phyloP scores from a whole-genome alignment of 2,797 vertebrate species.

The Garrulus glandarius region DNA sequence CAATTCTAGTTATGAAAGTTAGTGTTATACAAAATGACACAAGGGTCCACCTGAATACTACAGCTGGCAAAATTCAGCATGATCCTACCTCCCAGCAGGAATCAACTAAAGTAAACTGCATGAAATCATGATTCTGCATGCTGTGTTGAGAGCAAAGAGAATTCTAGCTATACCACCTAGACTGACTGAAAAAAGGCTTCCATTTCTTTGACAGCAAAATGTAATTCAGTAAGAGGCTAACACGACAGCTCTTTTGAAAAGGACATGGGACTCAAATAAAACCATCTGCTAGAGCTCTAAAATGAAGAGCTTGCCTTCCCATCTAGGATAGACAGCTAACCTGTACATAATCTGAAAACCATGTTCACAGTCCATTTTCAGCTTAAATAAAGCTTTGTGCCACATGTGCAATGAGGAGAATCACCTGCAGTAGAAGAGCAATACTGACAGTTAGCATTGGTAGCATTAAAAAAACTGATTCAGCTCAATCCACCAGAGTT shows the following conservation, averaged over 20 bases:
- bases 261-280: conserved; percentile 24
- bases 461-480: not conserved
- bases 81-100: not conserved
- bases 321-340: not conserved
- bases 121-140: conserved; percentile 2
- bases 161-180: not conserved
- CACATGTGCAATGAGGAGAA: not conserved
- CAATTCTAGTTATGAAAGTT: not conserved
- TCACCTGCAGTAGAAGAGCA: not conserved
- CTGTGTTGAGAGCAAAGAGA: not conserved
- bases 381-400: not conserved
- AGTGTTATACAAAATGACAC: not conserved
- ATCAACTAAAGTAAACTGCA: conserved; percentile 4
- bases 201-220: not conserved
- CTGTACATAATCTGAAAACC: not conserved
- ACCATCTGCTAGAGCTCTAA: conserved; percentile 33
- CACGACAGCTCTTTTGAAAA: conserved; percentile 6
- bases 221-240: not conserved
- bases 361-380: not conserved
- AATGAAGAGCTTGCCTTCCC: not conserved
- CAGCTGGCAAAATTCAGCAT: not conserved
- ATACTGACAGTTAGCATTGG: not conserved
- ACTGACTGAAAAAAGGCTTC: not conserved
- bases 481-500: not conserved
- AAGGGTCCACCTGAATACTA: not conserved